Percentiles rank a stretch among this genome's conserved stretches.
Evolutionary conservation across 2,113 vertebrate genomes (phyloP).

Genomic region (Passerina amoena): DNA sequence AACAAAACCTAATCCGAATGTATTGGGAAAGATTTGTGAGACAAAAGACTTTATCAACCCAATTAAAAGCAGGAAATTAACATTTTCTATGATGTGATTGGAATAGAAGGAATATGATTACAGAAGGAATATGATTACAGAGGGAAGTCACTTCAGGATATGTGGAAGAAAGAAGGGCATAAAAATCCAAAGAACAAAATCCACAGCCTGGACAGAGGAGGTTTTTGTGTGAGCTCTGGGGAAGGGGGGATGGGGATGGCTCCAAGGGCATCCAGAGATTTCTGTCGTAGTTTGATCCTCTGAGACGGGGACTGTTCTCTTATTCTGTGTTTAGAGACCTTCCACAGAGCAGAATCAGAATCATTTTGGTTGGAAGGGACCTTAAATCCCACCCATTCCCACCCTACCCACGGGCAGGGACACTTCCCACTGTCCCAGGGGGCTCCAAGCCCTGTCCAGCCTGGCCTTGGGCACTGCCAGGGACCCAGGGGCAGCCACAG

Average conservation of each 20-base stretch:
- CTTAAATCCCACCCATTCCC: fast-evolving
- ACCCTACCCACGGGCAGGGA: neutral
- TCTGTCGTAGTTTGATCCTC: neutral
- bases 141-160: neutral
- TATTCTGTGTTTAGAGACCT: neutral
- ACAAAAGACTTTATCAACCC: conserved; percentile 37
- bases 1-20: neutral
- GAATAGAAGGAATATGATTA: conserved; percentile 10
- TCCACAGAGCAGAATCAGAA: neutral
- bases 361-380: neutral
- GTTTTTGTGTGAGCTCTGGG: neutral
- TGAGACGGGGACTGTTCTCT: neutral
- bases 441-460: too few relatives aligned
- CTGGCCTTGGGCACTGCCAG: neutral
- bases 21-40: neutral
- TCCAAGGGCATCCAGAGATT: neutral
- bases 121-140: neutral
- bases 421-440: neutral
- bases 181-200: neutral
- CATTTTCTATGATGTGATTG: neutral
- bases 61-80: conserved; percentile 54
- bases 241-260: too few relatives aligned
- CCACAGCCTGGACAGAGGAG: neutral
- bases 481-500: neutral
- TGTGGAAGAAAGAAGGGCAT: neutral